Evolutionary conservation across 2,888 invertebrate species (phyloP), one percentile per base, ranked within the genome.

Genomic region (Coleophora deauratella): DNA sequence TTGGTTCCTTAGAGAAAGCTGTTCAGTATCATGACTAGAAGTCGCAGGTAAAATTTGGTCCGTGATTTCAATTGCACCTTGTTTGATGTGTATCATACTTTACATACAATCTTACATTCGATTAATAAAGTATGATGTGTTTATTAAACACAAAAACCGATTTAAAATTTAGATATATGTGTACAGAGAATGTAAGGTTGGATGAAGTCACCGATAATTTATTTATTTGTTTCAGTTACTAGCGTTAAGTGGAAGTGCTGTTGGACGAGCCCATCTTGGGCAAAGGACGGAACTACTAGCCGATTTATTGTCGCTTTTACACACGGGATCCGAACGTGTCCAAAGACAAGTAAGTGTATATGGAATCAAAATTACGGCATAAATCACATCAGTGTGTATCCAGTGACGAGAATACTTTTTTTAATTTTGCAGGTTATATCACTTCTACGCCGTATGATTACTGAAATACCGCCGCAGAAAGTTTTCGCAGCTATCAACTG

Each of bases 321-420:
- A 98, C 64, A 97, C 96, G 0, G 97, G 97, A 43, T 96, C 97
- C 57, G 97, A 97, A 40, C 88, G 98, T 44, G 97, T 98, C 1
- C 98, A 98, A 68, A 87, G 98, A 71, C 98, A 98, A 87, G 96
- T 92, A 66, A 55, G 47, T 38, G 31, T 11, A 4, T 10, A 31
- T 28, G 10, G 9, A 2, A 8, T 9, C 31, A n/a, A 8, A 7
- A 31, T 11, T n/a, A 2, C 9, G 10, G 7, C 31, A 9, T 10
- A 10, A 4, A 10, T 10, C 21, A 4, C 21, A 4, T 4, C 6
- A 21, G 4, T 31, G 28, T 31, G 31, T 31, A 31, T 31, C 10
- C n/a, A 31, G 9, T 9, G 31, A n/a, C 4, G 33, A 27, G 14
- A 2, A 4, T 33, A 4, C 9, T 3, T 21, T 21, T 21, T 21